phyloP scores from a whole-genome alignment of 2,888 invertebrate species.

The Melipona bicolor region DNA sequence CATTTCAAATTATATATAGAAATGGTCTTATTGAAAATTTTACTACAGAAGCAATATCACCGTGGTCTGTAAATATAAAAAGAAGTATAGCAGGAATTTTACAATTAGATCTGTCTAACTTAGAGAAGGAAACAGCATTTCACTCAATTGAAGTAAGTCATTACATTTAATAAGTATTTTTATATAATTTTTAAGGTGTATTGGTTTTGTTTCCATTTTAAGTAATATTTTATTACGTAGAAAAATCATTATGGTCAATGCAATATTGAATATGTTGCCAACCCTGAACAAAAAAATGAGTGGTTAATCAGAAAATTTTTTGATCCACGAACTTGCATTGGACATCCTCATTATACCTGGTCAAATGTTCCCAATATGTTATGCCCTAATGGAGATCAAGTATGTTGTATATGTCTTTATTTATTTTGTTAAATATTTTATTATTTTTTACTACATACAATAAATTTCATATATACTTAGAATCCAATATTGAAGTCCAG shows the following conservation, averaged over 20 bases:
- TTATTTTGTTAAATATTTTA: conserved; percentile 12
- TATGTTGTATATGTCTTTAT: conserved; percentile 57
- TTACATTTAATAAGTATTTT: neutral
- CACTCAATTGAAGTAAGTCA: conserved; percentile 78
- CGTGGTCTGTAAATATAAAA: conserved; percentile 89
- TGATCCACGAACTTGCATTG: conserved; percentile 82
- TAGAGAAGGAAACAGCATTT: conserved; percentile 78
- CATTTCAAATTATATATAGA: conserved; percentile 77
- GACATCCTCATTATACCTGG: conserved; percentile 79
- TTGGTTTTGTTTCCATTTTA: conserved; percentile 6
- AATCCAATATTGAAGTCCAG: conserved; percentile 83
- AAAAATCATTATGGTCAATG: conserved; percentile 83
- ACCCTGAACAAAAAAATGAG: conserved; percentile 72
- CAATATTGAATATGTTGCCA: conserved; percentile 81
- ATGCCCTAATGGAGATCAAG: conserved; percentile 82
- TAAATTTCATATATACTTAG: conserved; percentile 66
- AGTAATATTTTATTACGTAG: conserved; percentile 67
- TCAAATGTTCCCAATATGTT: conserved; percentile 82
- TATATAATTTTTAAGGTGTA: neutral
- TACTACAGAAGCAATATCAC: conserved; percentile 83
- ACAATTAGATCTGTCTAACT: conserved; percentile 85
- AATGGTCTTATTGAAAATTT: conserved; percentile 79
- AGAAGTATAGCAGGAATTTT: conserved; percentile 88
- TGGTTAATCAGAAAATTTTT: conserved; percentile 81
- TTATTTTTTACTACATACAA: conserved; percentile 20